These are phyloP conservation scores for Nanorana parkeri DNA, from an alignment of 2,113 vertebrate genomes.

Conservation along the genomic window DNA sequence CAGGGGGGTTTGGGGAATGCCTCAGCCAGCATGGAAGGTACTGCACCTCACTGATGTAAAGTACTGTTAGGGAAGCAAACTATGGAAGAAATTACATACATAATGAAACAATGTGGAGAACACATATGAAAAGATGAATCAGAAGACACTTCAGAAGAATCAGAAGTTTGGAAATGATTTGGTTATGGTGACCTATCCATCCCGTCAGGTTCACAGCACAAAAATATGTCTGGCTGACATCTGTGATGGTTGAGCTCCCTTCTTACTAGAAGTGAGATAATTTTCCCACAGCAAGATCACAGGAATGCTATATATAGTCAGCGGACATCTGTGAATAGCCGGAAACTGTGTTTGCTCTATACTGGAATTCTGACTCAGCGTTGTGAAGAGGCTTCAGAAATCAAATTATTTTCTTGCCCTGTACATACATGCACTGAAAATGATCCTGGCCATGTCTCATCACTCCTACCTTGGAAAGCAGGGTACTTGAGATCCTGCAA, in stretches of 20 bases:
- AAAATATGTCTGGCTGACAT: slow-evolving; percentile 3
- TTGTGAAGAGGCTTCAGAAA: no score
- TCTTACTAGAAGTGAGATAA: slow-evolving; percentile 20
- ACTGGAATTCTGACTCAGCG: not conserved
- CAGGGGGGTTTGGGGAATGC: no score
- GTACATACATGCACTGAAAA: no score
- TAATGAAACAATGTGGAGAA: slow-evolving; percentile 1
- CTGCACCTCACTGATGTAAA: no score
- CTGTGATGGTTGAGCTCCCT: not conserved
- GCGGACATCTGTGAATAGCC: not conserved
- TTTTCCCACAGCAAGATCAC: not conserved
- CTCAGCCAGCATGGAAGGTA: no score
- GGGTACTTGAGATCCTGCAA: no score
- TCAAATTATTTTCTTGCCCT: no score
- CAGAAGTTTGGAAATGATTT: not conserved
- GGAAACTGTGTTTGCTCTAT: not conserved
- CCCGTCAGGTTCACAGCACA: not conserved
- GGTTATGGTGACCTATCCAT: not conserved
- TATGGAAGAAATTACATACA: not conserved
- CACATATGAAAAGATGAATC: slow-evolving; percentile 33
- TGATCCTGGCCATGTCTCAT: no score
- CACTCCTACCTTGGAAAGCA: no score
- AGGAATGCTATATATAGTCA: slow-evolving; percentile 2
- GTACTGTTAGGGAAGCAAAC: not conserved
- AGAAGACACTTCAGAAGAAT: no score